Base-by-base conservation (phyloP, 2,113 vertebrate genomes). In the Terrapene triunguis region DNA sequence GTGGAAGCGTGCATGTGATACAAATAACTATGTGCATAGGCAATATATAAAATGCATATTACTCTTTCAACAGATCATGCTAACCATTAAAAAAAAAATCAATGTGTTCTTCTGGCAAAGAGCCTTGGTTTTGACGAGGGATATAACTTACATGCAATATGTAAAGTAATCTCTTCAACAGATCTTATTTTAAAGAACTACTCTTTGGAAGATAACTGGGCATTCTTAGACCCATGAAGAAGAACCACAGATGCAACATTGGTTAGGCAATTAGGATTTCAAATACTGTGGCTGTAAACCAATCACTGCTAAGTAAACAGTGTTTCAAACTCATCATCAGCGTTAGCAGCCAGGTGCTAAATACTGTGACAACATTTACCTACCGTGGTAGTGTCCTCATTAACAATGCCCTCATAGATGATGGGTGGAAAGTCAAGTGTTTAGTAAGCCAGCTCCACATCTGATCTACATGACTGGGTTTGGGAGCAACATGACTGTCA, bases 261-360 rank as follows among this genome's bases (percentile, higher is more conserved):
- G 6, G 55, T 65, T 57, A 1, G 1, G 13, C 3, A 72, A 47
- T 1, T 21, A 2, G 0, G 0, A 0, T 2, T 62, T 90, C 44
- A 82, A 62, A 65, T 0, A 48, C 2, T 29, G 25, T 57, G 8
- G 90, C 80, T 81, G 21, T 35, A 14, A 4, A 38, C 3, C 4
- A 44, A 21, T 42, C 35, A 91, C 48, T 82, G 47, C 6, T 2
- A 95, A 72, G 29, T 82, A 74, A 79, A 44, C 3, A 80, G 21
- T 21, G 50, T 87, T 90, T 84, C 62, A 22, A 53, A 79, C 44
- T 29, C 29, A 85, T 57, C 11, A 72, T 11, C 11, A 9, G 2
- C 47, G 32, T 59, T 80, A 85, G 51, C 32, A 96, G 57, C 59
- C 27, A 53, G 24, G 10, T 86, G 6, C 85, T 79, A 82, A 94